Evolutionary conservation across 37 sponge, comb jelly and placozoan genomes (phyloP).

Genomic region (Agelas oroides): DNA sequence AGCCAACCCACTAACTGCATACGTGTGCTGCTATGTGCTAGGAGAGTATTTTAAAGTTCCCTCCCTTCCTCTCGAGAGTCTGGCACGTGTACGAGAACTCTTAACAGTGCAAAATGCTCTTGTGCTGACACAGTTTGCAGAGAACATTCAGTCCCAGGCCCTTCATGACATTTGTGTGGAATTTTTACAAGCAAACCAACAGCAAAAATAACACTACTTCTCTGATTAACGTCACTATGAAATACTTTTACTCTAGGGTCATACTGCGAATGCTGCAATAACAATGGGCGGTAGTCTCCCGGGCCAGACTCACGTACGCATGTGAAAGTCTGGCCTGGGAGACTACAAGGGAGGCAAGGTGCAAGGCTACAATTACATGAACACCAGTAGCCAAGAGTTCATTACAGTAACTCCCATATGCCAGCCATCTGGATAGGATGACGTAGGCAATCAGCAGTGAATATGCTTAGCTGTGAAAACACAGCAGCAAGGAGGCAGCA

Average conservation of each 20-base stretch:
- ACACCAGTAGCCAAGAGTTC: neutral
- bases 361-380: neutral
- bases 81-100: neutral
- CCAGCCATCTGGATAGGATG: too few relatives aligned
- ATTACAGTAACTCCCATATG: neutral
- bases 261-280: too few relatives aligned
- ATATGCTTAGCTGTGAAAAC: too few relatives aligned
- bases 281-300: too few relatives aligned
- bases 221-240: too few relatives aligned
- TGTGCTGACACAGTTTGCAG: constrained; percentile 10
- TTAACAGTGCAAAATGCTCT: constrained; percentile 8
- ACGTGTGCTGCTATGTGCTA: constrained; percentile 16
- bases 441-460: too few relatives aligned
- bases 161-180: neutral
- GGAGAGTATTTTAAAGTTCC: constrained; percentile 8
- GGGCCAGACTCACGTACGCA: too few relatives aligned
- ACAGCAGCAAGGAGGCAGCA: too few relatives aligned
- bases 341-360: neutral
- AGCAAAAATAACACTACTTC: neutral
- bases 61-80: neutral
- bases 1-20: neutral
- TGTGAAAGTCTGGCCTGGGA: too few relatives aligned
- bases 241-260: too few relatives aligned
- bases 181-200: neutral
- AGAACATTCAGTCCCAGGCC: constrained; percentile 16